Percentiles rank a stretch among this genome's conserved stretches.
These are phyloP conservation scores for Seira ritae DNA, from an alignment of 2,888 invertebrate species.

Conservation along the genomic window DNA sequence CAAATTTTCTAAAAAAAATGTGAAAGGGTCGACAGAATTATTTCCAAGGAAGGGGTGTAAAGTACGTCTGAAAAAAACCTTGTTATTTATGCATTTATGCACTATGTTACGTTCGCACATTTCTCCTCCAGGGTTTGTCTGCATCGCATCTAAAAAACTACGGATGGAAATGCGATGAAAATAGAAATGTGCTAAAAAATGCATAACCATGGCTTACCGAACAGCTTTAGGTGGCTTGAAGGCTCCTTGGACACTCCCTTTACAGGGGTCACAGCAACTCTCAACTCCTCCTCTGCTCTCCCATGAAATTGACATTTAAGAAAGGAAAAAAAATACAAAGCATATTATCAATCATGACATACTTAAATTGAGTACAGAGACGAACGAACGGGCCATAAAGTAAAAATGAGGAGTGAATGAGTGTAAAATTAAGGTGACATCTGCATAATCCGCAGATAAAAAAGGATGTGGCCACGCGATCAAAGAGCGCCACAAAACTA, in stretches of 20 bases:
- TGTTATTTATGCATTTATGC: too few species aligned
- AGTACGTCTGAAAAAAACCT: too few species aligned
- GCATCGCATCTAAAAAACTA: too few species aligned
- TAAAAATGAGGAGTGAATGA: too few species aligned
- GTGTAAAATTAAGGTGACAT: too few species aligned
- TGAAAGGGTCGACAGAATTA: too few species aligned
- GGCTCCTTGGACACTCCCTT: constrained; percentile 61
- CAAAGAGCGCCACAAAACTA: background rate
- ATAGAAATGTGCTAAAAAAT: too few species aligned
- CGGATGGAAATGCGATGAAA: too few species aligned
- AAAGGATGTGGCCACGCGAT: background rate
- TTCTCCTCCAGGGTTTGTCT: too few species aligned
- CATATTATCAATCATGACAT: constrained; percentile 3
- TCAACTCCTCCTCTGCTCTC: constrained; percentile 44
- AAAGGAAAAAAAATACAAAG: background rate
- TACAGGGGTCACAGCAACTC: constrained; percentile 34
- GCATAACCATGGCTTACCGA: constrained; percentile 43
- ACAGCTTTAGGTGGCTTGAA: constrained; percentile 62
- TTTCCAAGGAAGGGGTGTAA: too few species aligned
- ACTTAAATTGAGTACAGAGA: background rate
- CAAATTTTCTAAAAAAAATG: too few species aligned
- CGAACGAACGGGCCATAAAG: background rate
- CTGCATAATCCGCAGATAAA: constrained; percentile 40
- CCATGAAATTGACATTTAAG: background rate
- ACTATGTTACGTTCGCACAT: too few species aligned